phyloP scores from a whole-genome alignment of 2,888 invertebrate genomes.

The Lasioglossum marginatum region DNA sequence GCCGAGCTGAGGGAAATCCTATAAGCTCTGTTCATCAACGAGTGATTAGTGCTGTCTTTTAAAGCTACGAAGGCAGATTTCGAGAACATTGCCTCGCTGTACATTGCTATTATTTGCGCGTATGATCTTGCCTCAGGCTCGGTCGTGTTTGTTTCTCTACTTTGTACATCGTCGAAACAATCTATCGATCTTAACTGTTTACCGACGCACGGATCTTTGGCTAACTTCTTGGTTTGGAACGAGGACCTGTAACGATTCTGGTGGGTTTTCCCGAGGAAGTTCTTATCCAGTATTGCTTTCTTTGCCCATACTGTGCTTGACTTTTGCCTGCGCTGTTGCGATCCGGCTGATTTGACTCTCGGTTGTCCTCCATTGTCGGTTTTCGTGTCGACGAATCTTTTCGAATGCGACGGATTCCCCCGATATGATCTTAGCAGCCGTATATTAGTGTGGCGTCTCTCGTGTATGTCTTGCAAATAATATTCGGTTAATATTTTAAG shows the following conservation, averaged over 20 bases:
- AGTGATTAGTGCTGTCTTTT: constrained; percentile 15
- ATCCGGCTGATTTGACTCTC: background rate
- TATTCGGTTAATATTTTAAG: background rate
- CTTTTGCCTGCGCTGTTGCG: constrained; percentile 7
- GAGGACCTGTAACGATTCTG: constrained; percentile 1
- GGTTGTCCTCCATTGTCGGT: background rate
- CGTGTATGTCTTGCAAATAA: background rate
- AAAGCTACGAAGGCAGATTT: background rate
- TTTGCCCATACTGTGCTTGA: constrained; percentile 3
- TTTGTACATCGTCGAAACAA: background rate
- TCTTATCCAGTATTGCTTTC: constrained; percentile 16
- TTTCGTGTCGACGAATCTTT: background rate
- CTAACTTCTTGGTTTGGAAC: background rate
- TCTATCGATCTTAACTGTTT: background rate
- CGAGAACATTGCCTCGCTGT: constrained; percentile 40
- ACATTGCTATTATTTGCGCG: constrained; percentile 59
- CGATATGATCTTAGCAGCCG: background rate
- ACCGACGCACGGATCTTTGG: background rate
- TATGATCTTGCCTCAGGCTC: constrained; percentile 44
- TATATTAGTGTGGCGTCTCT: constrained; percentile 3
- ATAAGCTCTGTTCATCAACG: constrained; percentile 7
- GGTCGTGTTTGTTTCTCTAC: background rate
- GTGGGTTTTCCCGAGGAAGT: background rate
- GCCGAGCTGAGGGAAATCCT: constrained; percentile 55
- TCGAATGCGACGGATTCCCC: background rate